Evolutionary conservation across 2,797 vertebrate species (phyloP).

Genomic region (Squalus acanthias): DNA sequence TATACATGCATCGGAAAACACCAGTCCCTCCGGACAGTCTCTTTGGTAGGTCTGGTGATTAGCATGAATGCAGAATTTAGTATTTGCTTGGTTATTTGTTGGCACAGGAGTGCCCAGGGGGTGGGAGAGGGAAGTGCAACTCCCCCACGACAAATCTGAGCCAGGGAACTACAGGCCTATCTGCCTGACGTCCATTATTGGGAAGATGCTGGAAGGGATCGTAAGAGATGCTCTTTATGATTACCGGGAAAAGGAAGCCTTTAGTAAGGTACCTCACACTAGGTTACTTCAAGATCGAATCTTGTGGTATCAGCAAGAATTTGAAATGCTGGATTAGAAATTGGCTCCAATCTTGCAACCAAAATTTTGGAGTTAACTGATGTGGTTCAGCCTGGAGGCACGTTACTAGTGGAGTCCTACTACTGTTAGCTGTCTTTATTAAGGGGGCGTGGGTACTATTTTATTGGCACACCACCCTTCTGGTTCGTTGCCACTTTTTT

Average conservation of each 20-base stretch:
- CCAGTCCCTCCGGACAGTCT: background rate
- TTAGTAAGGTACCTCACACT: background rate
- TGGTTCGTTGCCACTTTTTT: background rate
- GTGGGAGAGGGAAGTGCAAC: background rate
- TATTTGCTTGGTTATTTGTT: background rate
- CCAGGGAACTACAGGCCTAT: background rate
- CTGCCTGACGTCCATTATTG: background rate
- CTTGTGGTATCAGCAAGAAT: background rate
- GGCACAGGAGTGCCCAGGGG: background rate
- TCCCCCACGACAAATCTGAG: background rate
- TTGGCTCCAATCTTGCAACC: background rate
- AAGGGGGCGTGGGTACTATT: background rate
- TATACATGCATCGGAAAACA: background rate
- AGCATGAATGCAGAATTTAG: background rate
- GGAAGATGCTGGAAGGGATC: background rate
- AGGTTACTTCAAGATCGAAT: background rate
- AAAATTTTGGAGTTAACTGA: background rate
- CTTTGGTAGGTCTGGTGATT: background rate
- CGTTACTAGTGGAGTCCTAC: background rate
- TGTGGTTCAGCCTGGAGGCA: background rate
- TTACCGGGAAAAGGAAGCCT: background rate
- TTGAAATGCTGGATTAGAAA: background rate
- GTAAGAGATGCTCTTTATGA: background rate
- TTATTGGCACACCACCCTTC: background rate
- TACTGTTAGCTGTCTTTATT: background rate